Evolutionary conservation across 2,797 vertebrate genomes (phyloP), one percentile per base, ranked within the genome.

Genomic region (Mus minutoides): DNA sequence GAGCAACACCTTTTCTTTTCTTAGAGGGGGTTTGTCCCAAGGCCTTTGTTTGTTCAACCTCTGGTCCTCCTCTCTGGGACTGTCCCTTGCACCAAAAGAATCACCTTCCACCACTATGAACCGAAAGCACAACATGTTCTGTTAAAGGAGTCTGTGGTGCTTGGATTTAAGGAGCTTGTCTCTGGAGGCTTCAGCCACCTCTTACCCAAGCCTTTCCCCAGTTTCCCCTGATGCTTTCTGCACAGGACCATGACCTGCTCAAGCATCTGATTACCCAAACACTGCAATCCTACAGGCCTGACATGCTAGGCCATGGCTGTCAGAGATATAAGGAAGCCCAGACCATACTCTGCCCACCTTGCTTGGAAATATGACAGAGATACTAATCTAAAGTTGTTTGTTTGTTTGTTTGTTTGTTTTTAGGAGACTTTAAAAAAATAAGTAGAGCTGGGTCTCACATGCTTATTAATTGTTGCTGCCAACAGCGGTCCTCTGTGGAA

Each of bases 401-500:
- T 67, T 34, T 67, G 29, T 67, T 34, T 69, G 29, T 67, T n/a
- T 69, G 14, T 29, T 29, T 34, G 40, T 77, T 88, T 85, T 67
- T 62, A 54, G 94, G 78, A 46, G 64, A 94, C 82, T 87, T 80
- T 71, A 19, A 90, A 90, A 90, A 91, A 92, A 80, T 87, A 87
- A 7, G 31, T 52, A 73, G 46, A 84, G 84, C 76, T 12, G 64
- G 58, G 88, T 52, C 91, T 37, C 64, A 62, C 64, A 26, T 54
- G 92, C 92, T 94, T 94, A 86, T 92, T 95, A 93, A 90, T n/a
- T 93, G 79, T 88, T 21, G 2, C 58, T 96, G 95, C 92, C 96
- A 96, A 96, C 62, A 95, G 87, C 83, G 56, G 89, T 85, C 92
- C 90, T 95, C 94, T 85, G 89, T 97, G 96, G 90, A 95, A 90